Evolutionary conservation across 2,797 vertebrate species (phyloP), one percentile per base, ranked within the genome.

Genomic region (Mallotus villosus): DNA sequence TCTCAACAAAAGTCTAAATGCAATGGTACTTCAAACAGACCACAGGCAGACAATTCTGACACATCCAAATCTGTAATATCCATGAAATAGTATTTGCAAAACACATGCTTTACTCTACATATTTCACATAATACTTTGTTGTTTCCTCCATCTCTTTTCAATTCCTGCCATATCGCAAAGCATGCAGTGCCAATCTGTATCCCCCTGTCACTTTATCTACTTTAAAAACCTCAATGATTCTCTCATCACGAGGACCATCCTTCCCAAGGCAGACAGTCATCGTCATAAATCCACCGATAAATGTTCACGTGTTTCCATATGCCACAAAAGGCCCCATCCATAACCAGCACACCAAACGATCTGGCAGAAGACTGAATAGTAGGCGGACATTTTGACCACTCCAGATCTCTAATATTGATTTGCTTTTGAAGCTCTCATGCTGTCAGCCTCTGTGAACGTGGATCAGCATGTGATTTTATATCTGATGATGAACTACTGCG

Each of bases 201-300:
- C 70, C 41, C 61, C 63, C 55, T 46, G 29, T 49, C 46, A 70
- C 27, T 75, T 60, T 65, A 71, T 71, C 24, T 64, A 68, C 41
- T 72, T 71, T 11, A 63, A 55, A 78, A 46, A 24, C 24, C 61
- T 27, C 67, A 63, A 7, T 68, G 71, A 77, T 60, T 78, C 75
- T 70, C 67, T 32, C 27, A 68, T 78, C 77, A 71, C 49, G 67
- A 25, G 25, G 51, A 27, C 61, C 53, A 65, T 72, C 22, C 72
- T 34, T 70, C 51, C 46, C 68, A 67, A 74, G 71, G 68, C 41
- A 67, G 63, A 53, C 63, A 41, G 66, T 63, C 51, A 68, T 62
- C 66, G 49, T 63, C 72, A 75, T 73, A 78, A 79, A 75, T 78
- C 72, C 51, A 53, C 32, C 53, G 65, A 73, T 74, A 79, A 81